Conservation (phyloP, 37 sponge, comb jelly and placozoan species). For the Crambe crambe region DNA sequence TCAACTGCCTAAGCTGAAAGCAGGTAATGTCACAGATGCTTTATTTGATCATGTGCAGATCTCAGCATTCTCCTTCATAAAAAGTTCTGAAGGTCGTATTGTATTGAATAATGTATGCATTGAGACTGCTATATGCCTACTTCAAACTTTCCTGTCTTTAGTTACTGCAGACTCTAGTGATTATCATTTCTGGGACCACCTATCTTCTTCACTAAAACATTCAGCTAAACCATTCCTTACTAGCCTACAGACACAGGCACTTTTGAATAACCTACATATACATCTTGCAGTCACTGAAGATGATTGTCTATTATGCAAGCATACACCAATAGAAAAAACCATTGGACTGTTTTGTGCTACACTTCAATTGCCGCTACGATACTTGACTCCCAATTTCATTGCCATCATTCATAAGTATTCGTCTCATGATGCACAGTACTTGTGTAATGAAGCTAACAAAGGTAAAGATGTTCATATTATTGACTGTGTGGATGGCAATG, state of each 20-base stretch:
- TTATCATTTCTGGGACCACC: conserved; percentile 15
- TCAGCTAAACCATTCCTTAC: background rate
- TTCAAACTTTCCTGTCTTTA: background rate
- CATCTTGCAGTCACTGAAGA: no score
- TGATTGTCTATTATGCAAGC: background rate
- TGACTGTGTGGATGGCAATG: background rate
- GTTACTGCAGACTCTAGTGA: background rate
- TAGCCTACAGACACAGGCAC: background rate
- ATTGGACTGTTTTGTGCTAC: background rate
- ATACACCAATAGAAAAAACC: background rate
- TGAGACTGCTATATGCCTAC: conserved; percentile 13
- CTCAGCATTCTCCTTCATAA: background rate
- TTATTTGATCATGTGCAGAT: background rate
- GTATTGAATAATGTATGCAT: background rate
- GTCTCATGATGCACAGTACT: background rate
- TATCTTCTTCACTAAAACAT: conserved; percentile 27
- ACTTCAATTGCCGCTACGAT: background rate
- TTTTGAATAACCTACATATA: no score
- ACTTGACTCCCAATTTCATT: no score
- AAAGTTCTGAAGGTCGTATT: no score
- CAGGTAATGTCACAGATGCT: background rate
- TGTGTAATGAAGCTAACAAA: background rate
- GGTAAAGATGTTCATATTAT: background rate
- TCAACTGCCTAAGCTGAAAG: background rate
- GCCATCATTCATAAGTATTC: no score